Base-by-base conservation (phyloP, 2,888 invertebrate genomes). In the Troides helena region DNA sequence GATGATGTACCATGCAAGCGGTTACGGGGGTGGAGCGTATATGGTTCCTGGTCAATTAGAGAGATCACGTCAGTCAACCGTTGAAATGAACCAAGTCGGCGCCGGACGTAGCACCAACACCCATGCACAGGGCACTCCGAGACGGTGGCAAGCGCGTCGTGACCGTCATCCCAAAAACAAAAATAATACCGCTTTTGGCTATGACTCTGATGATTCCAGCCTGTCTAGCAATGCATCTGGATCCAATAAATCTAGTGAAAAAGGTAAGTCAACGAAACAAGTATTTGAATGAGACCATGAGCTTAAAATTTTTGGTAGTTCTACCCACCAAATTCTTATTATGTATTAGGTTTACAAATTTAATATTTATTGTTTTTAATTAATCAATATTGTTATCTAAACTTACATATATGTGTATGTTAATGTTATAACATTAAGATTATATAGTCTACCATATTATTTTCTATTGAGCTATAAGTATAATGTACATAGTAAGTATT, bases 211-310 rank as follows among this genome's bases (percentile, higher is more conserved):
- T 77, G 92, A 92, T 78, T 92, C 92, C 68, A 92, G 92, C 75
- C 80, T 90, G 61, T 92, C 92, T n/a, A 92, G 92, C 77, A 92
- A 90, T 75, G 91, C 92, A 46, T 91, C 92, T 46, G 90, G 92
- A 61, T 91, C 92, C 46, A 90, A 89, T 73, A 90, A 91, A 73
- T 90, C 89, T 14, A 87, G 83, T 74, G 91, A 90, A 57, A 91
- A 90, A 80, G 90, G 92, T 89, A 78, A 68, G 72, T 17, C 68
- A 53, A 46, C 21, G 17, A 39, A 8, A 61, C 39, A 61, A 39
- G 7, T 6, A 0, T 7, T 39, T 39, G 7, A 10, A 39, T 10
- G 10, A 18, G 53, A 17, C 1, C 6, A 53, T 53, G 2, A 6
- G 17, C n/a, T 53, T 53, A 53, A 17, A 53, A 6, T 21, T 57